A percentile compares a stretch with the other conserved stretches of the same genome.
Conservation (phyloP, 2,113 vertebrate genomes). For the Pedetes capensis region DNA sequence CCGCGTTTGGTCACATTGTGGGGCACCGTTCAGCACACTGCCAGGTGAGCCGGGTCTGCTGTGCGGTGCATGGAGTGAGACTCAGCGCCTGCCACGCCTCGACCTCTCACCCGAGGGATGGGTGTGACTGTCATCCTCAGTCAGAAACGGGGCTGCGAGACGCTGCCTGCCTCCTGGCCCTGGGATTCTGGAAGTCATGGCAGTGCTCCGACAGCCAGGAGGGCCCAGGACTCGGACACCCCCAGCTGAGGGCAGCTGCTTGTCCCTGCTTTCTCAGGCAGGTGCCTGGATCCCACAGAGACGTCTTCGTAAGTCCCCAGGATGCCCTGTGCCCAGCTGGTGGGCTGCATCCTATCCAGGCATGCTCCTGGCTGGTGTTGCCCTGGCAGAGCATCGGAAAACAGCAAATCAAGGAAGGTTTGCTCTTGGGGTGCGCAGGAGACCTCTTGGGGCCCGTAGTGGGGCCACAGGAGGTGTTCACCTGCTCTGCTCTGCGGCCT, state of each 20-base stretch:
- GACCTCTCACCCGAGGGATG: not conserved
- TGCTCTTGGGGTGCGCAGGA: not conserved
- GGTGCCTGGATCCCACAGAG: too few relatives aligned
- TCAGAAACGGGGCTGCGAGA: not conserved
- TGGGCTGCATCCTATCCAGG: too few relatives aligned
- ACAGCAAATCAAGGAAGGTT: too few relatives aligned
- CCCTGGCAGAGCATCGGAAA: too few relatives aligned
- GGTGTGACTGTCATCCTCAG: rapidly evolving
- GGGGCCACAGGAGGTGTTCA: not conserved
- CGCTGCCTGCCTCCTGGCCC: not conserved
- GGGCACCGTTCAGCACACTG: not conserved
- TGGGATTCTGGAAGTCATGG: not conserved
- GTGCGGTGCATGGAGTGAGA: rapidly evolving
- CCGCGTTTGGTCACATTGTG: not conserved
- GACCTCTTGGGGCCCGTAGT: rapidly evolving
- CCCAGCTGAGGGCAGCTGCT: rapidly evolving
- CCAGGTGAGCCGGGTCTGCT: too few relatives aligned
- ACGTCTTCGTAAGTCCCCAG: rapidly evolving
- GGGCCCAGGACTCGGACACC: not conserved
- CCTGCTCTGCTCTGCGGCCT: not conserved
- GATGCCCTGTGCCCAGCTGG: not conserved
- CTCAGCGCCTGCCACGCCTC: rapidly evolving
- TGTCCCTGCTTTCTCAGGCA: not conserved
- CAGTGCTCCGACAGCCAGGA: too few relatives aligned
- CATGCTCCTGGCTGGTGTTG: too few relatives aligned